Evolutionary conservation across 2,113 vertebrate genomes (phyloP).

Genomic region (Australoheros scitulus): DNA sequence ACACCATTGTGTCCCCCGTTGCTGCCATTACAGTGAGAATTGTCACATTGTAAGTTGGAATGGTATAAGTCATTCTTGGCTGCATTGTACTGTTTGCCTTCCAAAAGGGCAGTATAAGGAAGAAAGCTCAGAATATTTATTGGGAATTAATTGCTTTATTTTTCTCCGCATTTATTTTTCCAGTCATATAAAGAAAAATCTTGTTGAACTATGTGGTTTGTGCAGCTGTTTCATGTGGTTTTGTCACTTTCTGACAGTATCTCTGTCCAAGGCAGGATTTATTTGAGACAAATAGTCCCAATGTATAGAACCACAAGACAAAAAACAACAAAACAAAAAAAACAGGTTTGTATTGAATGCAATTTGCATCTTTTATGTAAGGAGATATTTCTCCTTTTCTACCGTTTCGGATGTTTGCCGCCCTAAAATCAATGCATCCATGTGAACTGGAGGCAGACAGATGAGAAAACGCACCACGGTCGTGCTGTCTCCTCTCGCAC

Average conservation of each 20-base stretch:
- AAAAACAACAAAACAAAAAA: background rate
- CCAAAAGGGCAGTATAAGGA: background rate
- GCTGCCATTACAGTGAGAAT: background rate
- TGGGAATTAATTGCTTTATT: background rate
- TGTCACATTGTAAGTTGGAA: background rate
- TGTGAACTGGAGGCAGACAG: background rate
- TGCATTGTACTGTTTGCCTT: fast-evolving
- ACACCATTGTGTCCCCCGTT: background rate
- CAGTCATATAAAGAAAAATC: background rate
- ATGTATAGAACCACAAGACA: background rate
- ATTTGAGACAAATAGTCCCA: background rate
- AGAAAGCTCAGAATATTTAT: background rate
- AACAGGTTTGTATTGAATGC: background rate
- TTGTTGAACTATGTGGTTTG: background rate
- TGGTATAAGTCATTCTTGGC: background rate
- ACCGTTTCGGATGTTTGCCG: background rate
- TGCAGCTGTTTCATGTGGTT: background rate
- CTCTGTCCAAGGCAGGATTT: background rate
- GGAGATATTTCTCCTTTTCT: background rate
- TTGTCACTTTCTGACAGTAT: background rate
- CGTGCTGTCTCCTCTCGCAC: slow-evolving; percentile 1
- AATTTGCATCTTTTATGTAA: background rate
- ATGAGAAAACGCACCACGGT: slow-evolving; percentile 17
- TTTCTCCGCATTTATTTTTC: background rate
- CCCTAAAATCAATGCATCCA: slow-evolving; percentile 20